These are phyloP conservation scores for Hyppa rectilinea DNA, from an alignment of 2,888 invertebrate genomes.

Conservation along the genomic window DNA sequence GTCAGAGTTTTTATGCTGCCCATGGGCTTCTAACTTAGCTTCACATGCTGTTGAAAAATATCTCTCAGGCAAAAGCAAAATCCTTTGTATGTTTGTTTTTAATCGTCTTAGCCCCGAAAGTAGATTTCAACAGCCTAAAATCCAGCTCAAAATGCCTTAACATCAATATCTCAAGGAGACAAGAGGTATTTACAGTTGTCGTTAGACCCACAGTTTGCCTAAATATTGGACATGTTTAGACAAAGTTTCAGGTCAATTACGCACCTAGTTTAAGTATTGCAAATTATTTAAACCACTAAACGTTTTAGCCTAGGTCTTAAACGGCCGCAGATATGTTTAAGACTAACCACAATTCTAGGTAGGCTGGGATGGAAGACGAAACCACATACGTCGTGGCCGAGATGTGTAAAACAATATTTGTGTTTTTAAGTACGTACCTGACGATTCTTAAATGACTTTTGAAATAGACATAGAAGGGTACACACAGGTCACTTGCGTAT, in stretches of 20 bases:
- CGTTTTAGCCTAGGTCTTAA: conserved; percentile 55
- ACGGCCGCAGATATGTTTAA: conserved; percentile 67
- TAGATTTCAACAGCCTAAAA: neutral
- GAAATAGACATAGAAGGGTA: neutral
- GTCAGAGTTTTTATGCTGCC: too few relatives aligned
- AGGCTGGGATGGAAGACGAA: conserved; percentile 45
- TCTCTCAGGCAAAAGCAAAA: too few relatives aligned
- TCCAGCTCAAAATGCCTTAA: neutral
- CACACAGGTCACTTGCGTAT: too few relatives aligned
- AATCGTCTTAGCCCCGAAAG: neutral
- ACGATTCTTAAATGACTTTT: neutral
- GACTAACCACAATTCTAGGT: conserved; percentile 64
- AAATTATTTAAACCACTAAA: conserved; percentile 76
- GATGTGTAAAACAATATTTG: conserved; percentile 55
- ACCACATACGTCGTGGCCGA: conserved; percentile 56
- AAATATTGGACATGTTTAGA: conserved; percentile 27
- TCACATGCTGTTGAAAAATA: too few relatives aligned
- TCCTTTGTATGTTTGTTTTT: neutral
- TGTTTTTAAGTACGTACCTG: conserved; percentile 3
- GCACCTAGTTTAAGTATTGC: conserved; percentile 49
- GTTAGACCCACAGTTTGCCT: conserved; percentile 17
- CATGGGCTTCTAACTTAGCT: too few relatives aligned
- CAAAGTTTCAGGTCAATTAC: conserved; percentile 52
- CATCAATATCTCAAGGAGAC: neutral
- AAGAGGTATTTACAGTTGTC: conserved; percentile 30